Percentiles rank a stretch among this genome's conserved stretches.
These are phyloP conservation scores for Neuroterus valhalla DNA, from an alignment of 1,140 invertebrate species.

Conservation along the genomic window DNA sequence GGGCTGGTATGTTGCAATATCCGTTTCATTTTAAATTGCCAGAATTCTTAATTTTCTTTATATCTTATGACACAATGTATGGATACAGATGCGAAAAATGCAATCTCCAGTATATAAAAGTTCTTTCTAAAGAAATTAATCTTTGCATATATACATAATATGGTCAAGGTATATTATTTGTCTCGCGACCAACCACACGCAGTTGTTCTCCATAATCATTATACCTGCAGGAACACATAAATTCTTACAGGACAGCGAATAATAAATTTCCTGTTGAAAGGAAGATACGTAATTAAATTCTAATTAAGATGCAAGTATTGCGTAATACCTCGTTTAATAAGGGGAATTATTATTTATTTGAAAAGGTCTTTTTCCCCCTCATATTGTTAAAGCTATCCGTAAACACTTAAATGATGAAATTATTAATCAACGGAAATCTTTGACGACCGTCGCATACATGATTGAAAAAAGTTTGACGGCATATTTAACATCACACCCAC, in stretches of 20 bases:
- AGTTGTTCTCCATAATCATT: not conserved
- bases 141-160: not conserved
- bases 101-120: too few relatives aligned
- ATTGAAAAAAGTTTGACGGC: not conserved
- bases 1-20: too few relatives aligned
- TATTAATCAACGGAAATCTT: not conserved
- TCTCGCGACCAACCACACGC: slow-evolving; percentile 9
- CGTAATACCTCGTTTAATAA: not conserved
- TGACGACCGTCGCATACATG: not conserved
- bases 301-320: slow-evolving; percentile 4
- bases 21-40: too few relatives aligned
- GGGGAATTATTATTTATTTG: slow-evolving; percentile 3
- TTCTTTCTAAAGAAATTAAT: not conserved
- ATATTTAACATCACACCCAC: too few relatives aligned
- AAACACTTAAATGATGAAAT: not conserved
- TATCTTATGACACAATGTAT: too few relatives aligned
- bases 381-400: not conserved
- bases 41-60: too few relatives aligned
- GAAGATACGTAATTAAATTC: slow-evolving; percentile 26
- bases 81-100: too few relatives aligned
- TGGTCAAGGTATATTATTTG: not conserved
- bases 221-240: not conserved
- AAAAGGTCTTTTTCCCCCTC: not conserved
- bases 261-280: slow-evolving; percentile 22
- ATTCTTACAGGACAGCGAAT: slow-evolving; percentile 8